Evolutionary conservation across 2,888 invertebrate species (phyloP), one percentile per base, ranked within the genome.

Genomic region (Ernsta delagoae): DNA sequence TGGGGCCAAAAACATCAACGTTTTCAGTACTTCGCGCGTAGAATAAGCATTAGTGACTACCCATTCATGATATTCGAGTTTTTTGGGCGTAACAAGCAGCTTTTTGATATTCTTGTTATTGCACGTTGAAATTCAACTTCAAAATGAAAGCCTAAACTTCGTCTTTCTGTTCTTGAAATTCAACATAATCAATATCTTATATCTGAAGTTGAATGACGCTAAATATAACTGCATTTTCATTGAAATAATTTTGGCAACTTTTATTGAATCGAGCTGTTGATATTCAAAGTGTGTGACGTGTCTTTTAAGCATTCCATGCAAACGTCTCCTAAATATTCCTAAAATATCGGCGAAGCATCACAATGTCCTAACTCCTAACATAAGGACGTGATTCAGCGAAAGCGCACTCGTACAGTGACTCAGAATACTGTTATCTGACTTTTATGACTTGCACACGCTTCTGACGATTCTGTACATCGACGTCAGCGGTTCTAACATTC

Each of bases 301-400:
- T 41, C 41, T 8, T 4, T 41, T 7, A 41, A 8, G 8, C 8
- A 9, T 41, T 41, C 9, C 2, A n/a, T 6, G 12, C 16, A 36
- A 5, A 57, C 12, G 54, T 57, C 36, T 57, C 12, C 31, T 57
- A 79, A 83, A 83, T 77, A 74, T 78, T 81, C 78, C 85, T 77
- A 83, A 85, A 84, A 83, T 72, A 75, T 77, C 71, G 66, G 71
- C 16, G 16, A 74, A 80, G 76, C 77, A 79, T 77, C 78, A 83
- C 83, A 79, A 78, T 80, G 79, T 79, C 78, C 78, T 73, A 48
- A 48, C 12, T 45, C 0, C 43, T 48, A 81, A 83, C 82, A 85
- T 83, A 83, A 83, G 84, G 82, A 84, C 79, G 83, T 89, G 90
- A 89, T 83, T 90, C 89, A 80, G 77, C 80, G 81, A 84, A 87